Conservation (phyloP, 2,888 invertebrate genomes). For the Archips xylosteana region DNA sequence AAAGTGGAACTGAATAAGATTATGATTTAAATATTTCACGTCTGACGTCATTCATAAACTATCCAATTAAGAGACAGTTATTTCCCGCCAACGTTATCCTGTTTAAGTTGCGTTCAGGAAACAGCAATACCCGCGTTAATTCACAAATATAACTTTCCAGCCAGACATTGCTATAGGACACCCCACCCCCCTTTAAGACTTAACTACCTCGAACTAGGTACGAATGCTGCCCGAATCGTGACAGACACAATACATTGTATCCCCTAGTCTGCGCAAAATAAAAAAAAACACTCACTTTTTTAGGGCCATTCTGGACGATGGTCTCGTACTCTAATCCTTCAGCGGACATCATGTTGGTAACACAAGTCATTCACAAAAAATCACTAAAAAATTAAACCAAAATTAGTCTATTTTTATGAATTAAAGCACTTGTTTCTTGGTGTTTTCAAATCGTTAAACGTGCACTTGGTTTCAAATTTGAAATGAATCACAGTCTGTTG, state of each 20-base stretch:
- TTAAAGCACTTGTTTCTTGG: slow-evolving; percentile 54
- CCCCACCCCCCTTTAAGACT: slow-evolving; percentile 56
- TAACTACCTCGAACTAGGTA: slow-evolving; percentile 41
- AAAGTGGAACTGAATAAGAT: background rate
- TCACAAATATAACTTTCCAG: slow-evolving; percentile 53
- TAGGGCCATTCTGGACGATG: slow-evolving; percentile 87
- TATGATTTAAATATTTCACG: slow-evolving; percentile 4
- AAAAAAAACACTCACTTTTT: slow-evolving; percentile 83
- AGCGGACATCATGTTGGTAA: slow-evolving; percentile 79
- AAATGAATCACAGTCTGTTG: slow-evolving; percentile 74
- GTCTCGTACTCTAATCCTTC: slow-evolving; percentile 88
- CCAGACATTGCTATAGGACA: slow-evolving; percentile 79
- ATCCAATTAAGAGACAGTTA: slow-evolving; percentile 31
- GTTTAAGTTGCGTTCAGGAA: slow-evolving; percentile 55
- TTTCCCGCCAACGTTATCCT: slow-evolving; percentile 41
- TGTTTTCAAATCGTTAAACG: slow-evolving; percentile 55
- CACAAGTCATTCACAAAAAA: slow-evolving; percentile 55
- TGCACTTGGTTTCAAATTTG: slow-evolving; percentile 57
- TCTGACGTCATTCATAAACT: slow-evolving; percentile 10
- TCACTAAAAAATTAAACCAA: slow-evolving; percentile 59
- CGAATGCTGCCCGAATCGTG: slow-evolving; percentile 44
- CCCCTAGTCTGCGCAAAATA: slow-evolving; percentile 36
- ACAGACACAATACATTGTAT: slow-evolving; percentile 49
- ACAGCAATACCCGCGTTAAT: slow-evolving; percentile 56
- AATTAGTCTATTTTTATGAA: slow-evolving; percentile 60